A percentile compares a stretch with the other conserved stretches of the same genome.
Evolutionary conservation across 2,797 vertebrate species (phyloP).

Genomic region (Coregonus sp.): DNA sequence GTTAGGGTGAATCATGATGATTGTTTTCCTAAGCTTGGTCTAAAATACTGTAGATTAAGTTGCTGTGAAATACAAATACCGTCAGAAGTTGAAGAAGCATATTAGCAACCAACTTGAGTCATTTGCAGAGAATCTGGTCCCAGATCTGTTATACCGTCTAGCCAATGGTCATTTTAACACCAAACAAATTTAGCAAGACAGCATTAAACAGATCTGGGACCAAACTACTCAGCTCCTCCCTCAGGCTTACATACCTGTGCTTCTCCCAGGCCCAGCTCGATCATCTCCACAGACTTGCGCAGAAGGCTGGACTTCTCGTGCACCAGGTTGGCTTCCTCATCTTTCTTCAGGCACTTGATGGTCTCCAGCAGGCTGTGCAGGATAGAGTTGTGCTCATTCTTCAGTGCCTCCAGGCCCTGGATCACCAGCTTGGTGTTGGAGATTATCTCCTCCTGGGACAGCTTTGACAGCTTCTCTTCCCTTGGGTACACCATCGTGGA

Average conservation of each 20-base stretch:
- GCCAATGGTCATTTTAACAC: too few species aligned
- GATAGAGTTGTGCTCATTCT: slow-evolving; percentile 97
- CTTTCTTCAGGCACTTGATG: slow-evolving; percentile 97
- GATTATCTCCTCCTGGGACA: slow-evolving; percentile 98
- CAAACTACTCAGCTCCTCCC: slow-evolving; percentile 77
- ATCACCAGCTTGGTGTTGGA: slow-evolving; percentile 96
- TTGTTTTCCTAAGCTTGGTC: slow-evolving; percentile 33
- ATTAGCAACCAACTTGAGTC: too few species aligned
- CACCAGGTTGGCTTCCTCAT: slow-evolving; percentile 86
- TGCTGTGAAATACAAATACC: slow-evolving; percentile 18
- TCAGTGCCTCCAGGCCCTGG: slow-evolving; percentile 95
- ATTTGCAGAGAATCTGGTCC: too few species aligned
- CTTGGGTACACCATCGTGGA: slow-evolving; percentile 90
- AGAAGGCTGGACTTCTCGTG: slow-evolving; percentile 87
- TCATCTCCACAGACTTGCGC: slow-evolving; percentile 88
- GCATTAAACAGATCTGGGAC: too few species aligned
- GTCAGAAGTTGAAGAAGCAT: neutral
- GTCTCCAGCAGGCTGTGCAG: slow-evolving; percentile 96
- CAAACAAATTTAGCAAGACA: too few species aligned
- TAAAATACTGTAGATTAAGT: slow-evolving; percentile 54
- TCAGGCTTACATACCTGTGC: slow-evolving; percentile 76
- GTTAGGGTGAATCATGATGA: slow-evolving; percentile 55
- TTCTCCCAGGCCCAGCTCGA: slow-evolving; percentile 86
- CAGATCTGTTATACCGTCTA: too few species aligned
- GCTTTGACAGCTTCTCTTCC: slow-evolving; percentile 92